These are phyloP conservation scores for Myotis planiceps DNA, from an alignment of 2,797 vertebrate genomes.

Conservation along the genomic window DNA sequence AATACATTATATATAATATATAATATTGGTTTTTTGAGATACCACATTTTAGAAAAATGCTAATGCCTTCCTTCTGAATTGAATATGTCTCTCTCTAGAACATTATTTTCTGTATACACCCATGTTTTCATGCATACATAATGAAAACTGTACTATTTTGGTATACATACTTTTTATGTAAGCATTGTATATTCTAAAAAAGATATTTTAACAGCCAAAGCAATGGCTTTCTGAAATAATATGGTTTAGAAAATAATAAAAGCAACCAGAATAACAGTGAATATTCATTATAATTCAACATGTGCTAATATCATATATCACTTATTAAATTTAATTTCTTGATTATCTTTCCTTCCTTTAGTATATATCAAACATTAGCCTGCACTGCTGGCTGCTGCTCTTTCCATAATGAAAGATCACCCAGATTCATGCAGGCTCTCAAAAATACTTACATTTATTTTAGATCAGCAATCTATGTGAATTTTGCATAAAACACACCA, in stretches of 20 bases:
- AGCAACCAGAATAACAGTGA: constrained; percentile 55
- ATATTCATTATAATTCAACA: constrained; percentile 76
- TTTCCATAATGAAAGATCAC: constrained; percentile 73
- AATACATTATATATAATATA: not conserved
- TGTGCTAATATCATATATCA: constrained; percentile 65
- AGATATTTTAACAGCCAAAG: constrained; percentile 70
- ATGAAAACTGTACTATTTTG: not conserved
- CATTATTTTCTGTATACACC: not conserved
- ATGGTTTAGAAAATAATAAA: constrained; percentile 54
- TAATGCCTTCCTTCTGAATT: not conserved
- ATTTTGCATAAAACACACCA: constrained; percentile 36
- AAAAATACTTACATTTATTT: constrained; percentile 75
- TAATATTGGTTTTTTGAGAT: constrained; percentile 27
- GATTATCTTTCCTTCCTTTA: constrained; percentile 70
- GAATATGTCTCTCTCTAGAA: not conserved
- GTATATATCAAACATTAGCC: constrained; percentile 63
- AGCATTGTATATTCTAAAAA: constrained; percentile 62
- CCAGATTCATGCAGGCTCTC: constrained; percentile 42
- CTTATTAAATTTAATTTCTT: constrained; percentile 81
- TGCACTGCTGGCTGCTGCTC: constrained; percentile 49
- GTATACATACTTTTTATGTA: not conserved
- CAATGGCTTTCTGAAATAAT: constrained; percentile 64
- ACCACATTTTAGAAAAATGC: not conserved
- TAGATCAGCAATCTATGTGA: constrained; percentile 47
- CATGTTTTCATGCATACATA: not conserved